Evolutionary conservation across 2,113 vertebrate species (phyloP), one percentile per base, ranked within the genome.

Genomic region (Platichthys flesus): DNA sequence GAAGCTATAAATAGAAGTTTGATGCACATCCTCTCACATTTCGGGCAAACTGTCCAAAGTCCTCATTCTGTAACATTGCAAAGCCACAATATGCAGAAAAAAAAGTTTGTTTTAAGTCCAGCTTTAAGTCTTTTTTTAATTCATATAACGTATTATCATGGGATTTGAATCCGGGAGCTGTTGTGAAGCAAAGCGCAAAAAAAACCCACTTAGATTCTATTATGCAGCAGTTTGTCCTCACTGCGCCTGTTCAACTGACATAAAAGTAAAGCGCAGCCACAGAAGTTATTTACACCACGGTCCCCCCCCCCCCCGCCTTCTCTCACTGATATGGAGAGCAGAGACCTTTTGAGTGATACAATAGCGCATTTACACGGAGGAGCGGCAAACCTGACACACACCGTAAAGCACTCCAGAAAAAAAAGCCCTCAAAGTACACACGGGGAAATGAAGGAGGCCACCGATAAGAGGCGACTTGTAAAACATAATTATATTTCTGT

Each of bases 401-500:
- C 84, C 70, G 85, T 87, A 90, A 93, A 93, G 91, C 84, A 85
- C 87, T 92, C 87, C 74, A 88, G 84, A 87, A 90, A 89, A 90
- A 28, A 28, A 28, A 28, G 85, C 86, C 84, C 90, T 92, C 84
- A 76, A 86, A 90, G 85, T 42, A 71, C 85, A 69, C 78, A 3
- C 67, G 45, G 78, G 66, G 86, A 88, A 87, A 88, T 88, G 86
- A 85, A 90, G 92, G 84, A 82, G 87, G 85, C 82, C 82, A 26
- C 91, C 93, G 92, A 94, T 94, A 94, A 94, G 91, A 80, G 87
- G 84, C 79, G 84, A 81, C 87, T 92, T 93, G 91, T 92, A 91
- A 90, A 94, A 93, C 92, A 93, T 93, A 93, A 94, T 93, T 94
- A 93, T 92, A 90, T 93, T 93, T 86, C 89, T 68, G 84, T 92